Base-by-base conservation (phyloP, 1,140 invertebrate species). In the Andrena cerasifolii region DNA sequence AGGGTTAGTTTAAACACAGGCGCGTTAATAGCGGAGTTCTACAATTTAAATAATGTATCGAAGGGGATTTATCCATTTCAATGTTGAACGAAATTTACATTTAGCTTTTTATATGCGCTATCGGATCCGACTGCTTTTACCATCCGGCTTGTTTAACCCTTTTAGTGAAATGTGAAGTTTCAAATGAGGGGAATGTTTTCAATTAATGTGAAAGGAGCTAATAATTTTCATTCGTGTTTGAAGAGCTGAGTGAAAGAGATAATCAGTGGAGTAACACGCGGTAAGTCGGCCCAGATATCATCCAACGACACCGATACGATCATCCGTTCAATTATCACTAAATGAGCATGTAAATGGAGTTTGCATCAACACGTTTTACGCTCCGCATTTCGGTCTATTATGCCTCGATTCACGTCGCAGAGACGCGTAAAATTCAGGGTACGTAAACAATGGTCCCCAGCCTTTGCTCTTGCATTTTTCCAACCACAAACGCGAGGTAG, bases 271-370 rank as follows among this genome's bases (percentile, higher is more conserved):
- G 7, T 26, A 72, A 49, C 43, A n/a, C 43, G 43, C 45, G 49
- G 62, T 49, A 72, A 49, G 10, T 72, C 8, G 40, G 54, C 6
- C 18, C 26, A n/a, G 24, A 21, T 72, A 49, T 62, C 21, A 21
- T 28, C n/a, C n/a, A 62, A 49, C 16, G 14, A 47, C 40, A 62
- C 12, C 3, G 16, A 72, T 18, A 72, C 43, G 70, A 72, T 72
- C 49, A 72, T 24, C 40, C n/a, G 70, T 49, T 49, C 54, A 24
- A 61, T 72, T 61, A 72, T 47, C n/a, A 61, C 40, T 61, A 72
- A 61, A 72, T 72, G 70, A 61, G 45, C 70, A 72, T 49, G 56
- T 43, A 62, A 62, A 72, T 72, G 54, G 70, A 58, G 62, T 72
- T 72, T 14, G n/a, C 56, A 72, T 72, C 43, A 18, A 14, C 26